Conservation (phyloP, 2,888 invertebrate species). For the Didymodactylos carnosus region DNA sequence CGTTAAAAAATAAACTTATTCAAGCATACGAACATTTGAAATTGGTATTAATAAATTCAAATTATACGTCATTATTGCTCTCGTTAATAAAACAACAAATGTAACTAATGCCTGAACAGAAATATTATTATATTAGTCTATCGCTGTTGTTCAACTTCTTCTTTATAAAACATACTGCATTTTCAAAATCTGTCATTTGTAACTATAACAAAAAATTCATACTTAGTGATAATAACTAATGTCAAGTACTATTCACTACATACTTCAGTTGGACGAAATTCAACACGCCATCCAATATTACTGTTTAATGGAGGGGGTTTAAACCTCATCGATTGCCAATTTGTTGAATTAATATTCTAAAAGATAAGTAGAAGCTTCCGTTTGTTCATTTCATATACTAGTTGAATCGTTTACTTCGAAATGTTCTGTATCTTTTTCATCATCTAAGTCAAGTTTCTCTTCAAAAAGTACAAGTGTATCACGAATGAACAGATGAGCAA, state of each 20-base stretch:
- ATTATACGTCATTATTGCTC: slow-evolving; percentile 84
- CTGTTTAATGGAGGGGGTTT: slow-evolving; percentile 45
- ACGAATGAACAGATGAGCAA: slow-evolving; percentile 90
- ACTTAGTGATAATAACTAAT: not conserved
- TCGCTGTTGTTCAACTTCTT: no score
- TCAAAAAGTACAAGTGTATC: slow-evolving; percentile 84
- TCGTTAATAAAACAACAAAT: slow-evolving; percentile 82
- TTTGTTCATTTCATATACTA: no score
- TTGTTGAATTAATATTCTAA: slow-evolving; percentile 89
- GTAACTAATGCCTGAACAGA: slow-evolving; percentile 93
- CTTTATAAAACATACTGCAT: no score
- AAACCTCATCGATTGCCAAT: slow-evolving; percentile 87
- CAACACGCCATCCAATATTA: slow-evolving; percentile 98
- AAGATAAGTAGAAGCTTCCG: not conserved
- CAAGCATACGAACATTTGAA: slow-evolving; percentile 46
- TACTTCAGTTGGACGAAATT: slow-evolving; percentile 62
- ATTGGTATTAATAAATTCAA: slow-evolving; percentile 93
- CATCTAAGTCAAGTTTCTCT: slow-evolving; percentile 81
- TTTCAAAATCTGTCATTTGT: slow-evolving; percentile 96
- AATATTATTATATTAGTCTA: no score
- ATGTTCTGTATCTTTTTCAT: slow-evolving; percentile 79
- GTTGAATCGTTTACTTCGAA: slow-evolving; percentile 57
- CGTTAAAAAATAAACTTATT: not conserved
- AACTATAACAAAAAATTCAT: slow-evolving; percentile 25
- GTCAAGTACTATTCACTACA: not conserved